phyloP scores from a whole-genome alignment of 1,140 invertebrate species.

The Andricus grossulariae region DNA sequence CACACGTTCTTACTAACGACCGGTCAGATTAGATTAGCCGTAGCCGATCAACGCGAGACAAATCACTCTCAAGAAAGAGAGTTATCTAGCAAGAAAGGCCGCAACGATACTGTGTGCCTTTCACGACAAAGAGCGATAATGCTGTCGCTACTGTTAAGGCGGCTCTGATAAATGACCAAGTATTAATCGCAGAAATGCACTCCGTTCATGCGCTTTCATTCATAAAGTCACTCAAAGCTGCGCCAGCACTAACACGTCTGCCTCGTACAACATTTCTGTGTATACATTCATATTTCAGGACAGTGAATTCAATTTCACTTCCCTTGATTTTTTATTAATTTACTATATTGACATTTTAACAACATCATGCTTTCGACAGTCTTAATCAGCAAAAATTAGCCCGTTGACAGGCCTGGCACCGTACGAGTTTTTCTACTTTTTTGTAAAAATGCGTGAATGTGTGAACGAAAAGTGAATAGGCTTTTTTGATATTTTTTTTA shows the following conservation, averaged over 20 bases:
- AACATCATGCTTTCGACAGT: too few relatives aligned
- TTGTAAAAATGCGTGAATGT: too few relatives aligned
- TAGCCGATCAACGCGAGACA: slow-evolving; percentile 48
- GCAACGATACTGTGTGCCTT: not conserved
- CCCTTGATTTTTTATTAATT: too few relatives aligned
- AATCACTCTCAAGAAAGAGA: slow-evolving; percentile 39
- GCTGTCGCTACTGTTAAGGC: too few relatives aligned
- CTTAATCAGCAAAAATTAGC: too few relatives aligned
- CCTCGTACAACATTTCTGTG: slow-evolving; percentile 31
- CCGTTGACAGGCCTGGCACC: too few relatives aligned
- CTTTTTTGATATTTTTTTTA: too few relatives aligned
- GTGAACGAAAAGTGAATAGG: too few relatives aligned
- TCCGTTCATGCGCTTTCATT: slow-evolving; percentile 53
- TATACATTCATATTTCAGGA: slow-evolving; percentile 22
- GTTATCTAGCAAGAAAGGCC: slow-evolving; percentile 30
- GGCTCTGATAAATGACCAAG: slow-evolving; percentile 26
- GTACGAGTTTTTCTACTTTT: too few relatives aligned
- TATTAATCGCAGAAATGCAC: slow-evolving; percentile 49
- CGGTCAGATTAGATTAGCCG: slow-evolving; percentile 52
- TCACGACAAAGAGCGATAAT: not conserved
- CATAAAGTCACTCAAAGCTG: slow-evolving; percentile 41
- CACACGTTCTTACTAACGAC: slow-evolving; percentile 45
- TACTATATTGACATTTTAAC: too few relatives aligned
- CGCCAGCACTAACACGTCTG: slow-evolving; percentile 30
- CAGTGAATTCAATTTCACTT: too few relatives aligned